A percentile compares a stretch with the other conserved stretches of the same genome.
These are phyloP conservation scores for Mesodorylaimus sp. DNA, from an alignment of 2,888 invertebrate genomes.

Conservation along the genomic window DNA sequence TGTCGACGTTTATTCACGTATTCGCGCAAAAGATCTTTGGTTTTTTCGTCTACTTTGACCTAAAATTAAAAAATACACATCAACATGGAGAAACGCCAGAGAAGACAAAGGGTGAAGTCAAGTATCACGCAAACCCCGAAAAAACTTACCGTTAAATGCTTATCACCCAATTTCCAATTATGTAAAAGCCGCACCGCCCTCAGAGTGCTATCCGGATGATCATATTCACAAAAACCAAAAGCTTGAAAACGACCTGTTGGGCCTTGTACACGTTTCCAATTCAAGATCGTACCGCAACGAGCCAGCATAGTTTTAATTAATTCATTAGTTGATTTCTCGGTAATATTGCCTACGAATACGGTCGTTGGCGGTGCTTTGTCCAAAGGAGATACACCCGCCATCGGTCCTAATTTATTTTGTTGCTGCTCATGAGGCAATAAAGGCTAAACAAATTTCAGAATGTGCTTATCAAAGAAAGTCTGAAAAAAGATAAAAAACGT, in stretches of 20 bases:
- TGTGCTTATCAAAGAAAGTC: neutral
- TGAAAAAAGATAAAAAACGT: neutral
- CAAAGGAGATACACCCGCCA: constrained; percentile 7
- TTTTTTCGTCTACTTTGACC: constrained; percentile 82
- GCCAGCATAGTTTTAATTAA: constrained; percentile 67
- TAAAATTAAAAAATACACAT: constrained; percentile 13
- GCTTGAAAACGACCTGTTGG: constrained; percentile 47
- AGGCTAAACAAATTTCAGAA: neutral
- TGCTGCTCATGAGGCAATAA: neutral
- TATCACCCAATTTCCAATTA: constrained; percentile 75
- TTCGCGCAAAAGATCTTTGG: constrained; percentile 74
- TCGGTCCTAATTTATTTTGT: neutral
- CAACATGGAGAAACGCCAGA: neutral
- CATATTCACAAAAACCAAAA: constrained; percentile 94
- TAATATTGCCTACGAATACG: constrained; percentile 91
- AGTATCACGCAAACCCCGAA: neutral
- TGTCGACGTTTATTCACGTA: constrained; percentile 36
- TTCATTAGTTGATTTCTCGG: constrained; percentile 77
- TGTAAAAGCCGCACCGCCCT: constrained; percentile 73
- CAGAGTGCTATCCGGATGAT: constrained; percentile 80
- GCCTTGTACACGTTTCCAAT: constrained; percentile 87
- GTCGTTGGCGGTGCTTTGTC: constrained; percentile 67
- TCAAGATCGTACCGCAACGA: constrained; percentile 78
- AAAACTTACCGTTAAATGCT: constrained; percentile 58
- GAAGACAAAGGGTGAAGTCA: neutral